phyloP scores from a whole-genome alignment of 2,888 invertebrate species.

The Eupithecia pulchellata region DNA sequence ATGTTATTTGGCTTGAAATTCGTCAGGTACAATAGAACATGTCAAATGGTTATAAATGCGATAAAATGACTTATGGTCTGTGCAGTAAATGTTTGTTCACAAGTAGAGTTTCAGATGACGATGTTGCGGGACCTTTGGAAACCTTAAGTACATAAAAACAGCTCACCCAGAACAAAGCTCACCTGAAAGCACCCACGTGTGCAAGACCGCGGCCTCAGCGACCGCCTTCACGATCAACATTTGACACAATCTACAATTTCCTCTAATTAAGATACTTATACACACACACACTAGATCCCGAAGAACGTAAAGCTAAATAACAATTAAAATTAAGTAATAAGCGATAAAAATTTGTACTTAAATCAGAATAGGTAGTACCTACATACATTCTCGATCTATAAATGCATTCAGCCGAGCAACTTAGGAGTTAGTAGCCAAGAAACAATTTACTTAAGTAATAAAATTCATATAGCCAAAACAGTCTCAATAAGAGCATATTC shows the following conservation, averaged over 20 bases:
- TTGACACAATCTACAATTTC: conserved; percentile 71
- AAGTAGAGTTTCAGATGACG: conserved; percentile 34
- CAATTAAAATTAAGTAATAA: conserved; percentile 74
- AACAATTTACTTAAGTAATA: conserved; percentile 70
- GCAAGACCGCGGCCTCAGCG: conserved; percentile 19
- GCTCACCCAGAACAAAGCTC: conserved; percentile 33
- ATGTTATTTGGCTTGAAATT: conserved; percentile 69
- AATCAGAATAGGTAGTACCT: conserved; percentile 76
- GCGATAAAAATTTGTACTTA: conserved; percentile 83
- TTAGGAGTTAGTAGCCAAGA: conserved; percentile 62
- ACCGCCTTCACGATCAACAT: conserved; percentile 43
- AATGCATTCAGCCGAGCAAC: conserved; percentile 71
- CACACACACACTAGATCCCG: conserved; percentile 66
- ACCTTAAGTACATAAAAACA: conserved; percentile 46
- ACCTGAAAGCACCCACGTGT: conserved; percentile 40
- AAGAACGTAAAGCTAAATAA: conserved; percentile 77
- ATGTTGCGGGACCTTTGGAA: conserved; percentile 32
- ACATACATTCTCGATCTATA: conserved; percentile 57
- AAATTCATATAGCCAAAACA: conserved; percentile 81
- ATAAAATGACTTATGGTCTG: conserved; percentile 32
- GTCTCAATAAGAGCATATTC: conserved; percentile 73
- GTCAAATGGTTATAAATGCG: conserved; percentile 61
- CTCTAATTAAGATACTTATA: conserved; percentile 62
- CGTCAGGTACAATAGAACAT: conserved; percentile 75
- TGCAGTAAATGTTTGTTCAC: conserved; percentile 26